Evolutionary conservation across 2,888 invertebrate genomes (phyloP).

Genomic region (Entomobrya proxima): DNA sequence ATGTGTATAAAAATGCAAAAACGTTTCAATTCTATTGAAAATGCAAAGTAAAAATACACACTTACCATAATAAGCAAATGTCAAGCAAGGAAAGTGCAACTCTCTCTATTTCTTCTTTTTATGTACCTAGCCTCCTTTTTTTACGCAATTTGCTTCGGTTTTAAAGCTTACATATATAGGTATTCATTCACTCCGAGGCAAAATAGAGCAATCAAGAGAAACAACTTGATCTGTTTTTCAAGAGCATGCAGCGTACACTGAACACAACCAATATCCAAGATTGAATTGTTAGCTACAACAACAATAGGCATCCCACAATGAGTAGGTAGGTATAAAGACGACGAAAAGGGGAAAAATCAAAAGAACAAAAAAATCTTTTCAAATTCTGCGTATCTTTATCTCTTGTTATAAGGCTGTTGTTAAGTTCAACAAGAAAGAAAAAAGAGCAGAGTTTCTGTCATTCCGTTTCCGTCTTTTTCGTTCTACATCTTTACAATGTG

Average conservation of each 20-base stretch:
- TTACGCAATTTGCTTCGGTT: conserved; percentile 5
- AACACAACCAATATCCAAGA: background rate
- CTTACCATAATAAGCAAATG: background rate
- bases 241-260: no score
- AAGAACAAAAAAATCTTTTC: background rate
- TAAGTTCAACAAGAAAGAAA: no score
- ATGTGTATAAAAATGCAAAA: background rate
- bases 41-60: background rate
- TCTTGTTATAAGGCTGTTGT: background rate
- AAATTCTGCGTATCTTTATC: background rate
- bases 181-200: conserved; percentile 1
- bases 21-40: background rate
- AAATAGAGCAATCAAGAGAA: conserved; percentile 57
- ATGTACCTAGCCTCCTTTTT: background rate
- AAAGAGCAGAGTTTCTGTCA: background rate
- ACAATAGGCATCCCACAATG: conserved; percentile 16
- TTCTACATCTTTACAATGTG: background rate
- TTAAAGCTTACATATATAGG: background rate
- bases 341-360: background rate
- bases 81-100: background rate
- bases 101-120: background rate
- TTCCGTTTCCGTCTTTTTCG: background rate
- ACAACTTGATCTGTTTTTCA: conserved; percentile 48
- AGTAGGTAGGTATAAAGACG: no score
- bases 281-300: conserved; percentile 5